Evolutionary conservation across 2,797 vertebrate genomes (phyloP).

Genomic region (Morelia viridis): DNA sequence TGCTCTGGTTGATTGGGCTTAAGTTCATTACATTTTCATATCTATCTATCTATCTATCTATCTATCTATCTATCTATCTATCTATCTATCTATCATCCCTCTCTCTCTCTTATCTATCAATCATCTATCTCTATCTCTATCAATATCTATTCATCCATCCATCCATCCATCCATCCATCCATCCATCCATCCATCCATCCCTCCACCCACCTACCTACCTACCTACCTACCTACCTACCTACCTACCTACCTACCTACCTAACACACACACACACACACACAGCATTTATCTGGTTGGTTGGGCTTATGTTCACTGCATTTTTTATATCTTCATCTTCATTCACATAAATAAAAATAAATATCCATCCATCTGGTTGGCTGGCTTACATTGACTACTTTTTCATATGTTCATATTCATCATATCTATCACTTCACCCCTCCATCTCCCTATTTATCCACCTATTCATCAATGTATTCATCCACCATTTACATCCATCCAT

Average conservation of each 20-base stretch:
- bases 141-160: too few species aligned
- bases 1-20: neutral
- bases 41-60: neutral
- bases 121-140: too few species aligned
- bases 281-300: neutral
- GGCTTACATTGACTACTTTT: neutral
- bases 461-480: too few species aligned
- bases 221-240: too few species aligned
- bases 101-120: neutral
- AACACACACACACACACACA: neutral
- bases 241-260: too few species aligned
- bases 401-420: too few species aligned
- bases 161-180: too few species aligned
- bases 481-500: too few species aligned
- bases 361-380: neutral
- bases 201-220: too few species aligned
- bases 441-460: too few species aligned
- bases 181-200: too few species aligned
- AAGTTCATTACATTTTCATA: neutral
- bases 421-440: neutral
- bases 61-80: neutral
- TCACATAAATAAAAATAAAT: neutral
- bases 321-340: neutral
- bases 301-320: neutral
- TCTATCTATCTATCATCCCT: neutral